These are phyloP conservation scores for Ceratina japonica DNA, from an alignment of 1,140 invertebrate species.

Conservation along the genomic window DNA sequence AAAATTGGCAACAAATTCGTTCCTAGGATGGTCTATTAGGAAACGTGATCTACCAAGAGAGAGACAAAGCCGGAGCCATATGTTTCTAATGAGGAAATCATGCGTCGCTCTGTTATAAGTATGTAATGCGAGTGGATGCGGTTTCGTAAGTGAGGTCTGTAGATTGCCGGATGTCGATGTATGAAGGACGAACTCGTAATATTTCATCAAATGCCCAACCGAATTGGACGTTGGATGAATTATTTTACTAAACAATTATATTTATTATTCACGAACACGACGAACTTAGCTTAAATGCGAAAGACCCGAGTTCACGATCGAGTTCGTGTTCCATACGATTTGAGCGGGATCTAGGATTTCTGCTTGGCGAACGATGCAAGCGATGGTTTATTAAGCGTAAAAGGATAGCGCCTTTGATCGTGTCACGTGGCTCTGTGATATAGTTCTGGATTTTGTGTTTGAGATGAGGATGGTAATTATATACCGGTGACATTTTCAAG, in stretches of 20 bases:
- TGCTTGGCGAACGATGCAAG: slow-evolving; percentile 62
- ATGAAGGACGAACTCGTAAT: slow-evolving; percentile 61
- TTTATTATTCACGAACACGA: slow-evolving; percentile 22
- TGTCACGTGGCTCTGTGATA: slow-evolving; percentile 51
- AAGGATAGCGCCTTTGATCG: slow-evolving; percentile 49
- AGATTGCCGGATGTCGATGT: slow-evolving; percentile 52
- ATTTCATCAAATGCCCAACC: slow-evolving; percentile 35
- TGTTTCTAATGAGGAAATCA: slow-evolving; percentile 10
- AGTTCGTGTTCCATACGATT: slow-evolving; percentile 55
- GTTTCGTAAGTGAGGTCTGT: slow-evolving; percentile 37
- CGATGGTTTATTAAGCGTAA: slow-evolving; percentile 60
- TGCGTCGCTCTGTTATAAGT: slow-evolving; percentile 41
- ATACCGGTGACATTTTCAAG: slow-evolving; percentile 56
- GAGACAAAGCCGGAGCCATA: slow-evolving; percentile 6
- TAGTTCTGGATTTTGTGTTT: slow-evolving; percentile 57
- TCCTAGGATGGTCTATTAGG: slow-evolving; percentile 24
- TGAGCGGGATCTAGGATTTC: slow-evolving; percentile 50
- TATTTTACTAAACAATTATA: slow-evolving; percentile 36
- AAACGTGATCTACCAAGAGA: slow-evolving; percentile 18
- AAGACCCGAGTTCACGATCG: slow-evolving; percentile 30
- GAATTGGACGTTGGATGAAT: slow-evolving; percentile 39
- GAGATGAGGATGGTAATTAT: slow-evolving; percentile 52
- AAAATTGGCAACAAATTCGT: slow-evolving; percentile 41
- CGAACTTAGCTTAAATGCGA: slow-evolving; percentile 43
- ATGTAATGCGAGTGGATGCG: slow-evolving; percentile 23